Conservation (phyloP, 2,888 invertebrate genomes). For the Caenorhabditis becei region DNA sequence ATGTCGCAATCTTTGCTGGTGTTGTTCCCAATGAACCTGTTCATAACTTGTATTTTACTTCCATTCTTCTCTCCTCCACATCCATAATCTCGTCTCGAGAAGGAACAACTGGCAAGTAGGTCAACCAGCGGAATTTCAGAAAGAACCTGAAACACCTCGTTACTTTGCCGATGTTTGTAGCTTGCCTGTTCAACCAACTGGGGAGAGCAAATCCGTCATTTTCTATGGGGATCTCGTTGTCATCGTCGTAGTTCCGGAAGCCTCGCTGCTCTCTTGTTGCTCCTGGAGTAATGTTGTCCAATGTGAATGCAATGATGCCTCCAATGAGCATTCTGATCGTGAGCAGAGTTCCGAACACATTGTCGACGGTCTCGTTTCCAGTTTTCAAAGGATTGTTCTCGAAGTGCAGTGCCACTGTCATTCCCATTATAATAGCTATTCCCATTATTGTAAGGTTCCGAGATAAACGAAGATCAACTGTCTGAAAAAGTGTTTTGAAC, state of each 20-base stretch:
- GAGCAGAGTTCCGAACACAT: conserved; percentile 74
- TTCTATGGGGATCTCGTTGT: conserved; percentile 26
- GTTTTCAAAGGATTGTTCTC: conserved; percentile 64
- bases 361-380: conserved; percentile 65
- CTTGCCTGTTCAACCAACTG: conserved; percentile 25
- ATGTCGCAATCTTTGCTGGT: not conserved
- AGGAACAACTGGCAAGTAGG: conserved; percentile 43
- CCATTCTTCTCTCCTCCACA: conserved; percentile 33
- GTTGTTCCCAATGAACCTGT: conserved; percentile 6
- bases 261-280: conserved; percentile 73
- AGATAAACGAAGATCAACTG: conserved; percentile 65
- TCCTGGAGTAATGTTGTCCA: conserved; percentile 80
- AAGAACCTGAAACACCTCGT: conserved; percentile 26
- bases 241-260: conserved; percentile 54
- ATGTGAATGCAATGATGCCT: conserved; percentile 82
- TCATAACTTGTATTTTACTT: conserved; percentile 27
- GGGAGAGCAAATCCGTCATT: conserved; percentile 50
- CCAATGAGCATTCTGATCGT: conserved; percentile 82
- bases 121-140: conserved; percentile 24
- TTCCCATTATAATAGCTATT: conserved; percentile 69
- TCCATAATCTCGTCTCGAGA: conserved; percentile 39
- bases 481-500: conserved; percentile 29
- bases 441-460: conserved; percentile 75
- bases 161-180: not conserved
- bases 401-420: conserved; percentile 69